Evolutionary conservation across 2,888 invertebrate genomes (phyloP), one percentile per base, ranked within the genome.

Genomic region (Cryptus armator): DNA sequence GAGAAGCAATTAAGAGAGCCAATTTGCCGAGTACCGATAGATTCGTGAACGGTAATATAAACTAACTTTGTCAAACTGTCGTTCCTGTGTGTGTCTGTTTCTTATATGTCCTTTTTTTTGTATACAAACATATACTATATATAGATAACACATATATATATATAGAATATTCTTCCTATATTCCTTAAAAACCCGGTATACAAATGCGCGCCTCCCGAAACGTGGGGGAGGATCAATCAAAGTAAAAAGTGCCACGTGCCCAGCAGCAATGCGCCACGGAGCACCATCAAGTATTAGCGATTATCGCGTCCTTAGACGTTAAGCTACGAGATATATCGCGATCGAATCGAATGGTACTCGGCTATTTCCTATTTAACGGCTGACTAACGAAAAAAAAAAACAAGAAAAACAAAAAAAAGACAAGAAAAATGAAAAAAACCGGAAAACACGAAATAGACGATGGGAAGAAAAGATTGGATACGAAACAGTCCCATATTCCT

Each of bases 401-500:
- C n/a, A 9, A 14, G 14, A 48, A 46, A 82, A 32, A 44, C 24
- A 9, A 12, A 29, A 6, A 71, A 78, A 48, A n/a, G 7, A 24
- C n/a, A 9, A 14, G 14, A 48, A 46, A 82, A 32, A 44, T 24
- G 46, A 14, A 78, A 78, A 78, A 32, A 24, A 32, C 7, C n/a
- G 67, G 51, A 67, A 78, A 53, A 37, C n/a, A 14, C 43, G 37
- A 10, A 62, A 71, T 44, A 67, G 46, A 78, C 72, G 51, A 71
- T 75, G 37, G 48, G 64, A 64, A 24, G 62, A 76, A 14, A 75
- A 19, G 53, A 84, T 32, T 81, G 78, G 37, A 56, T 46, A 64
- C 48, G 67, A 59, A 67, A 43, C 51, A 53, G 92, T 92, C 93
- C 92, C 93, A 88, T 92, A 92, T 92, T 93, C 92, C 93, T 92